phyloP scores from a whole-genome alignment of 37 sponge, comb jelly and placozoan species.

The Oopsacas minuta region DNA sequence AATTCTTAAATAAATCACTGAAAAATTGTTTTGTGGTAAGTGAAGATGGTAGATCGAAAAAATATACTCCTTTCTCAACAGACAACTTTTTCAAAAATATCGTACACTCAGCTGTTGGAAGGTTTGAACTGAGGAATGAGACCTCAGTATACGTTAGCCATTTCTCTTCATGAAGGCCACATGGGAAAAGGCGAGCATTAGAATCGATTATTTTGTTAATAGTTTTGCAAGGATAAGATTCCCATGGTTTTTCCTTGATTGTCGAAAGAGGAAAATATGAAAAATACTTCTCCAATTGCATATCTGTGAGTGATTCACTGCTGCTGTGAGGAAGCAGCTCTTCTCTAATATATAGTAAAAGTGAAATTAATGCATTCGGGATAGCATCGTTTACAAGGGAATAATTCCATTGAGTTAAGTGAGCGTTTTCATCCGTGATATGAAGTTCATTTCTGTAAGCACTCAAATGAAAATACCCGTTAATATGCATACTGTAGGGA shows the following conservation, averaged over 20 bases:
- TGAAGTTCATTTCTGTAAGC: not conserved
- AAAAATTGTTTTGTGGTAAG: not conserved
- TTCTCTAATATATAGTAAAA: constrained; percentile 23
- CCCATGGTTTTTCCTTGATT: not conserved
- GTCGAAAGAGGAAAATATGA: not conserved
- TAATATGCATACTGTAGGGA: constrained; percentile 6
- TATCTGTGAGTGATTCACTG: not conserved
- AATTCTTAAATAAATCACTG: not conserved
- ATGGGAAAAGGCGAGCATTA: not conserved
- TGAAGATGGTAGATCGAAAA: not conserved
- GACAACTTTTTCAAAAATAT: not conserved
- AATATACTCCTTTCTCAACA: not conserved
- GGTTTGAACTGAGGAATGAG: not conserved
- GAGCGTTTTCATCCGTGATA: not conserved
- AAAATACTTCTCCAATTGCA: not conserved
- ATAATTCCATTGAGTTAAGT: constrained; percentile 36
- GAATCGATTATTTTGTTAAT: not conserved
- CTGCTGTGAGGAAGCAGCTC: not conserved
- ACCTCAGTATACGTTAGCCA: not conserved
- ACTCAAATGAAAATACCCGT: not conserved
- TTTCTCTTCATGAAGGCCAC: not conserved
- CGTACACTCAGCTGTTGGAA: not conserved
- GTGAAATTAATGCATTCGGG: constrained; percentile 18
- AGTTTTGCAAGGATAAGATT: not conserved
- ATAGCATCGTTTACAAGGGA: constrained; percentile 27